A percentile compares a stretch with the other conserved stretches of the same genome.
phyloP scores from a whole-genome alignment of 2,888 invertebrate genomes.

The Cheilosia grossa region DNA sequence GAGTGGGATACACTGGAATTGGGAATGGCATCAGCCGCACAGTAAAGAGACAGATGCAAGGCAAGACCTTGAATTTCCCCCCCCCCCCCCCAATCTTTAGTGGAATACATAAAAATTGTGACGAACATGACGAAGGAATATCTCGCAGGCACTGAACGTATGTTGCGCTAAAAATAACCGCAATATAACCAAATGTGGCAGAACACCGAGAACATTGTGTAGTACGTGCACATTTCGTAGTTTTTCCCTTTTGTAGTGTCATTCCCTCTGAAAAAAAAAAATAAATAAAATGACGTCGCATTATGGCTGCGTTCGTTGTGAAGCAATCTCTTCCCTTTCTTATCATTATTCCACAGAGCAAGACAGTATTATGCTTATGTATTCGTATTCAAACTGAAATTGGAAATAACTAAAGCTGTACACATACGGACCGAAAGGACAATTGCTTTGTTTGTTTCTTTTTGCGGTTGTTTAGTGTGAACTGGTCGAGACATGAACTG shows the following conservation, averaged over 20 bases:
- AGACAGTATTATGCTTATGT: background rate
- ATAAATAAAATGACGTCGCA: background rate
- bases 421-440: background rate
- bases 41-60: background rate
- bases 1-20: background rate
- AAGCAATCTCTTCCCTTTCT: constrained; percentile 5
- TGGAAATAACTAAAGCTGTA: background rate
- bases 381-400: background rate
- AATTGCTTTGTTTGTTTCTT: background rate
- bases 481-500: too few species aligned
- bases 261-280: constrained; percentile 1
- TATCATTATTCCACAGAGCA: constrained; percentile 18
- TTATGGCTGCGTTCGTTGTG: background rate
- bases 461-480: background rate
- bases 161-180: constrained; percentile 44
- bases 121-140: constrained; percentile 49
- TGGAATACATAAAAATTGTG: constrained; percentile 35
- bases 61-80: too few species aligned
- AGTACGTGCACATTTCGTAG: constrained; percentile 12
- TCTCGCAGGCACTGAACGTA: constrained; percentile 18
- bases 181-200: constrained; percentile 47
- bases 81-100: background rate
- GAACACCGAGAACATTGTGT: constrained; percentile 23
- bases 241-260: constrained; percentile 13
- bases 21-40: constrained; percentile 8